phyloP scores from a whole-genome alignment of 2,113 vertebrate species.

The Perca flavescens region DNA sequence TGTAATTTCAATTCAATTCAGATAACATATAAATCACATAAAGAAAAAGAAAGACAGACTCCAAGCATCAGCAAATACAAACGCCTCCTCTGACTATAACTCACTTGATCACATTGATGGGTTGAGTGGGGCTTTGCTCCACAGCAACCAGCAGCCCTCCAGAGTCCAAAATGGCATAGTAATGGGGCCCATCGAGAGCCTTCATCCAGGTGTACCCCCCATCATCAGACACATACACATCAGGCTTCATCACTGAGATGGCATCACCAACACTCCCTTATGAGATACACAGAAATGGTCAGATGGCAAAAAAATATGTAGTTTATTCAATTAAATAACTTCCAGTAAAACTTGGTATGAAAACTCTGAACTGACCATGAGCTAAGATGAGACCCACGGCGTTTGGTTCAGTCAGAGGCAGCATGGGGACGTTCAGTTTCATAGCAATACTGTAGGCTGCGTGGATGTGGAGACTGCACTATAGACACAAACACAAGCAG shows the following conservation, averaged over 20 bases:
- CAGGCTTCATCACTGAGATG: conserved; percentile 89
- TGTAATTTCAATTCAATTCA: background rate
- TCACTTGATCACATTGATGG: conserved; percentile 89
- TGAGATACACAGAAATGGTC: background rate
- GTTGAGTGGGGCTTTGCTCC: conserved; percentile 82
- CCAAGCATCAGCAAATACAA: background rate
- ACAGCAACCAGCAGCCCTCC: conserved; percentile 95
- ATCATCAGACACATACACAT: conserved; percentile 95
- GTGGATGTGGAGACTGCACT: conserved; percentile 96
- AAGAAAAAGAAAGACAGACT: background rate
- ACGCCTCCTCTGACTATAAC: conserved; percentile 36
- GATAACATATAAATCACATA: background rate
- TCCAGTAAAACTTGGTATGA: background rate
- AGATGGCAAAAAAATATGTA: background rate
- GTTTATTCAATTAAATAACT: background rate
- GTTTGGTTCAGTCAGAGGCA: conserved; percentile 91
- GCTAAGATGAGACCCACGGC: conserved; percentile 93
- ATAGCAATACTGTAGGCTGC: conserved; percentile 92
- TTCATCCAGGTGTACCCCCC: conserved; percentile 93
- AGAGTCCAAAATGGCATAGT: conserved; percentile 94
- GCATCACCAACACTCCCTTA: conserved; percentile 93
- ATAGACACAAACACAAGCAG: conserved; percentile 60
- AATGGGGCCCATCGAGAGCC: conserved; percentile 92
- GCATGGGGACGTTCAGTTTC: conserved; percentile 91
- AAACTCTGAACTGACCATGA: conserved; percentile 80